Conservation (phyloP, 1,140 invertebrate genomes). For the Aphidius ervi region DNA sequence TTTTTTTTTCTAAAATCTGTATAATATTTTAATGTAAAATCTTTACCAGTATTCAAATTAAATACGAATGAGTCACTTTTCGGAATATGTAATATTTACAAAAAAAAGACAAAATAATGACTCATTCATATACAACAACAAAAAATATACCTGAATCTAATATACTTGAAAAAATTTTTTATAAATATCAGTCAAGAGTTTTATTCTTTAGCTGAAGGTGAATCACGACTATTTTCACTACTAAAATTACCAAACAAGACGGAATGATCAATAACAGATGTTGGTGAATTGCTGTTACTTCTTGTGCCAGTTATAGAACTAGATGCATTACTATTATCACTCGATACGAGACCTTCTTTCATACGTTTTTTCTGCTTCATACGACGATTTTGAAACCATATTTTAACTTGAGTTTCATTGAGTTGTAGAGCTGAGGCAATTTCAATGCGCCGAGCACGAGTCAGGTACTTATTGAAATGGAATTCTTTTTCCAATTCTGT, state of each 20-base stretch:
- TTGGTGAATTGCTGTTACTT: conserved; percentile 53
- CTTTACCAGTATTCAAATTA: too few species aligned
- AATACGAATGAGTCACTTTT: too few species aligned
- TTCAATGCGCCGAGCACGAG: conserved; percentile 91
- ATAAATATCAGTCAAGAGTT: neutral
- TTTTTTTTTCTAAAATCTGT: too few species aligned
- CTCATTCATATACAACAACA: too few species aligned
- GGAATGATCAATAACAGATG: conserved; percentile 34
- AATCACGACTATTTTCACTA: conserved; percentile 39
- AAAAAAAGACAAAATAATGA: too few species aligned
- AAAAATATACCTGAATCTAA: too few species aligned
- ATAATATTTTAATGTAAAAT: too few species aligned
- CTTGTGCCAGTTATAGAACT: conserved; percentile 24
- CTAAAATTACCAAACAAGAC: conserved; percentile 16
- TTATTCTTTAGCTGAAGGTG: conserved; percentile 46
- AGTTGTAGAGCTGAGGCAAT: conserved; percentile 93
- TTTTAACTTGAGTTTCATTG: conserved; percentile 86
- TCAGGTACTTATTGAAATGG: conserved; percentile 99
- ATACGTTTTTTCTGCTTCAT: conserved; percentile 94
- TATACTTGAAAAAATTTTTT: too few species aligned
- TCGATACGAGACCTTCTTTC: conserved; percentile 80
- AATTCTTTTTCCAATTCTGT: conserved; percentile 99
- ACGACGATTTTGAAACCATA: conserved; percentile 87
- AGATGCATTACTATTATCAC: conserved; percentile 49
- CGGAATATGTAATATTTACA: too few species aligned